phyloP scores from a whole-genome alignment of 2,113 vertebrate species.

The Myotis yumanensis region DNA sequence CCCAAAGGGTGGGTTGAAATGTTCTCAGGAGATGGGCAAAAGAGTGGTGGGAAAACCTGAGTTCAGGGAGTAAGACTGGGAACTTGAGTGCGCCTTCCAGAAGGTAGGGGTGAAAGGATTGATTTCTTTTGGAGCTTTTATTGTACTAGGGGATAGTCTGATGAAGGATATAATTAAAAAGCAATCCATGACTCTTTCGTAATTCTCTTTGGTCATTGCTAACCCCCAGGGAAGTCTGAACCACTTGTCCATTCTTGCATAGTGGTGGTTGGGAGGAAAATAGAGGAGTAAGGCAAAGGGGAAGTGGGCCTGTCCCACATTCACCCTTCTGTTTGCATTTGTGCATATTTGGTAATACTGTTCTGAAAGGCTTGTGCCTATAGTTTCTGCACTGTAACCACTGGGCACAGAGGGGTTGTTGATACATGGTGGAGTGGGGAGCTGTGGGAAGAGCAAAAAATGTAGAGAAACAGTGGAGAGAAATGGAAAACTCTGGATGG shows the following conservation, averaged over 20 bases:
- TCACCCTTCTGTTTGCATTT: not conserved
- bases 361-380: not conserved
- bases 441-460: not conserved
- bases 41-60: not conserved
- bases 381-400: not conserved
- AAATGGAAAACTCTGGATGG: not conserved
- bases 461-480: not conserved
- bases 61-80: not conserved
- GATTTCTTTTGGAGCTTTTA: not conserved
- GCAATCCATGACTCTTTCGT: not conserved
- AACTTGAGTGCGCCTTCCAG: not conserved
- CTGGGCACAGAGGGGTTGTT: not conserved
- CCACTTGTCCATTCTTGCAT: not conserved
- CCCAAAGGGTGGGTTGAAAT: not conserved
- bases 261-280: not conserved
- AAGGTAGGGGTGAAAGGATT: not conserved
- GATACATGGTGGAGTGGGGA: not conserved
- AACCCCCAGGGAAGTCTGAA: not conserved
- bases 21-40: not conserved
- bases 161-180: not conserved
- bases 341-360: not conserved
- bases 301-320: accelerated
- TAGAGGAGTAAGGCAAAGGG: not conserved
- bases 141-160: not conserved
- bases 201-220: not conserved